phyloP scores from a whole-genome alignment of 2,888 invertebrate species.

The Herminia tarsipennalis region DNA sequence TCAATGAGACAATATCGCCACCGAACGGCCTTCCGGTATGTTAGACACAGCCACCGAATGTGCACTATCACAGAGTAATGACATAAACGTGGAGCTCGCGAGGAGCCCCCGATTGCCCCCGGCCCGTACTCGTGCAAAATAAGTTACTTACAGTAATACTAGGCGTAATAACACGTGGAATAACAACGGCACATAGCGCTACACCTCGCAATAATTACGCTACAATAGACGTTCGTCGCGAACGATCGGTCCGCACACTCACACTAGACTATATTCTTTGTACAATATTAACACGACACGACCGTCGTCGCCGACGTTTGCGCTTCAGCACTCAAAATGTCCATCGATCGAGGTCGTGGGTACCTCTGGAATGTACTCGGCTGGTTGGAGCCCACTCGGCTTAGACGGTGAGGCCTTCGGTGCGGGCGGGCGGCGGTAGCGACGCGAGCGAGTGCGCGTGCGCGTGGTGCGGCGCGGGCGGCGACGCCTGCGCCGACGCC shows the following conservation, averaged over 20 bases:
- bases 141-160: constrained; percentile 80
- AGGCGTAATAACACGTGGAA: constrained; percentile 79
- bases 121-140: constrained; percentile 82
- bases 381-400: constrained; percentile 38
- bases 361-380: constrained; percentile 69
- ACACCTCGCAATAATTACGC: constrained; percentile 70
- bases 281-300: constrained; percentile 72
- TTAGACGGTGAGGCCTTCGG: constrained; percentile 91
- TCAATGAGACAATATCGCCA: constrained; percentile 49
- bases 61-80: constrained; percentile 85
- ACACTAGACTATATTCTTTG: constrained; percentile 65
- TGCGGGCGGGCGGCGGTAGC: constrained; percentile 87
- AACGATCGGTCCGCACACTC: constrained; percentile 63
- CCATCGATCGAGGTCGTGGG: constrained; percentile 31
- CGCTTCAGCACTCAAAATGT: constrained; percentile 16
- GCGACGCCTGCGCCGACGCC: constrained; percentile 81
- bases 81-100: constrained; percentile 78
- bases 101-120: constrained; percentile 81
- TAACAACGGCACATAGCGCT: constrained; percentile 79
- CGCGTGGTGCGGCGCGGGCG: constrained; percentile 80
- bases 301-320: constrained; percentile 34
- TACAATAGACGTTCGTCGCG: constrained; percentile 62
- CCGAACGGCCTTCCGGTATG: constrained; percentile 45
- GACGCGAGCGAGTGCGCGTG: constrained; percentile 84
- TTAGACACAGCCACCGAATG: constrained; percentile 68